Percentiles rank a stretch among this genome's conserved stretches.
phyloP scores from a whole-genome alignment of 2,113 vertebrate species.

The Heterocephalus glaber region DNA sequence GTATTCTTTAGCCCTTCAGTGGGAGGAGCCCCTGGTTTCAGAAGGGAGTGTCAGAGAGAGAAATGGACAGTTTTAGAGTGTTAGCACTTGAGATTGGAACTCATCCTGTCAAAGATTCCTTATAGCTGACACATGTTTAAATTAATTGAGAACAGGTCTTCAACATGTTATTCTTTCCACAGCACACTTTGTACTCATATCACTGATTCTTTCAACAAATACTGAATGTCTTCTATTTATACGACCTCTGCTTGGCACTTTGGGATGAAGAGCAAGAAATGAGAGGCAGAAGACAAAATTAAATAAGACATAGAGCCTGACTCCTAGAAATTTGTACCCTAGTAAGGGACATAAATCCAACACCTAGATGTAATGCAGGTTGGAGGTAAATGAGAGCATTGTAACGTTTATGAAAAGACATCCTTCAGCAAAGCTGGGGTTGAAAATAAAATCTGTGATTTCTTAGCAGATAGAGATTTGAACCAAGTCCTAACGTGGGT shows the following conservation, averaged over 20 bases:
- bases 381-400: fast-evolving
- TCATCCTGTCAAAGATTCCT: background rate
- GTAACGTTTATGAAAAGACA: background rate
- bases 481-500: background rate
- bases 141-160: background rate
- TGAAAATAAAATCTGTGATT: background rate
- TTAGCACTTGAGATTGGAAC: background rate
- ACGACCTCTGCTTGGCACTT: background rate
- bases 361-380: background rate
- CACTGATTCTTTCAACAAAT: constrained; percentile 11
- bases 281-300: background rate
- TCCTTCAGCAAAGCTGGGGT: background rate
- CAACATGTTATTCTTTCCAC: background rate
- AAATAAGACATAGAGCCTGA: constrained; percentile 4
- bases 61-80: background rate
- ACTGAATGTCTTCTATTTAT: background rate
- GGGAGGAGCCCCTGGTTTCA: background rate
- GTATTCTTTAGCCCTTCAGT: background rate
- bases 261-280: background rate
- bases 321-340: background rate
- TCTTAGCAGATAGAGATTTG: background rate
- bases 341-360: background rate
- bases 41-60: background rate
- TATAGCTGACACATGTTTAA: background rate
- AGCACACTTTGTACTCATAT: background rate